Percentiles rank a stretch among this genome's conserved stretches.
These are phyloP conservation scores for Eupristina koningsbergeri DNA, from an alignment of 1,140 invertebrate genomes.

Conservation along the genomic window DNA sequence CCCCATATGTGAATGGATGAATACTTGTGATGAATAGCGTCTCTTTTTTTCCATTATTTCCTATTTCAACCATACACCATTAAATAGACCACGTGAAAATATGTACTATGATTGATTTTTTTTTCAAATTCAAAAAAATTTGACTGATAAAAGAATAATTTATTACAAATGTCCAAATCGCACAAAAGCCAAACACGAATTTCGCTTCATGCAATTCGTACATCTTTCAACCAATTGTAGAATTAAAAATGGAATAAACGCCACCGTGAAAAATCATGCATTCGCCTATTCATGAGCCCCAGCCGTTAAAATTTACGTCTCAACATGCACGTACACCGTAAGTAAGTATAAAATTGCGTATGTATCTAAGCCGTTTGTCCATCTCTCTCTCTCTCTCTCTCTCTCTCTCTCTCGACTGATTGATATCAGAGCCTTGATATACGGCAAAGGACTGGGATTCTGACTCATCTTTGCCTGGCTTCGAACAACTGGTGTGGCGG, in stretches of 20 bases:
- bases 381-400: neutral
- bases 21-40: too few relatives aligned
- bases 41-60: too few relatives aligned
- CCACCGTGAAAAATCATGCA: too few relatives aligned
- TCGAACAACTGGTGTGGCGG: neutral
- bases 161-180: neutral
- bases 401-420: constrained; percentile 1
- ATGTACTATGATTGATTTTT: too few relatives aligned
- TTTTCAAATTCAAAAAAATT: neutral
- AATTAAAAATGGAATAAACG: neutral
- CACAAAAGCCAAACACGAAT: neutral
- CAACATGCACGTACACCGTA: neutral
- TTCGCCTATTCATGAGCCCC: neutral
- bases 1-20: too few relatives aligned
- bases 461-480: constrained; percentile 9
- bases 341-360: neutral
- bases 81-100: too few relatives aligned
- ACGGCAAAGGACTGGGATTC: neutral
- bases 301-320: neutral
- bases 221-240: neutral
- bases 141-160: neutral
- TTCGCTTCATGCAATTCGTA: neutral
- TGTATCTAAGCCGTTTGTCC: neutral
- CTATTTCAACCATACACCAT: too few relatives aligned
- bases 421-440: constrained; percentile 13